phyloP scores from a whole-genome alignment of 2,113 vertebrate genomes.

The Apodemus sylvaticus region DNA sequence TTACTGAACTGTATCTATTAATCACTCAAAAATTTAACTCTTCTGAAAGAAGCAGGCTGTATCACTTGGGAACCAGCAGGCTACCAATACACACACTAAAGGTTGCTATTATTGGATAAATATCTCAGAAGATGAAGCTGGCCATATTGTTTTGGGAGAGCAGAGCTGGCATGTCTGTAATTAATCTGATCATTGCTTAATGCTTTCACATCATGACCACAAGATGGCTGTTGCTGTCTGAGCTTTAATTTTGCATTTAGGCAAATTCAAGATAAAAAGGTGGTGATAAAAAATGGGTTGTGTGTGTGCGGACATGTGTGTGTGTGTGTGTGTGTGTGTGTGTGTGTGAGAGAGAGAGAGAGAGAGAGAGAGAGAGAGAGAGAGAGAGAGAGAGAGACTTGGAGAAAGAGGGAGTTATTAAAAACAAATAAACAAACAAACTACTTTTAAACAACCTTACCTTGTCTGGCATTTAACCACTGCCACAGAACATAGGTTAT shows the following conservation, averaged over 20 bases:
- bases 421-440: neutral
- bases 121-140: neutral
- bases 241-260: conserved; percentile 26
- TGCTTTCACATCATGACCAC: conserved; percentile 16
- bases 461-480: too few relatives aligned
- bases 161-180: neutral
- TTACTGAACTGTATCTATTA: neutral
- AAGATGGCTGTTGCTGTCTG: neutral
- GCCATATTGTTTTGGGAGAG: neutral
- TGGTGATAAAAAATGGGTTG: neutral
- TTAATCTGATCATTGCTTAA: neutral
- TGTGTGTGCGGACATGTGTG: too few relatives aligned
- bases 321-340: neutral
- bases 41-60: neutral
- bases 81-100: neutral
- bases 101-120: neutral
- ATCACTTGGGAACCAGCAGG: neutral
- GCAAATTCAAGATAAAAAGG: neutral
- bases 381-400: too few relatives aligned
- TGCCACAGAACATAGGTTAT: neutral
- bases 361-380: too few relatives aligned
- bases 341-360: too few relatives aligned
- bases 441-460: neutral
- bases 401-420: too few relatives aligned
- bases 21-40: neutral